phyloP scores from a whole-genome alignment of 2,888 invertebrate genomes.

The Lasioglossum calceatum region DNA sequence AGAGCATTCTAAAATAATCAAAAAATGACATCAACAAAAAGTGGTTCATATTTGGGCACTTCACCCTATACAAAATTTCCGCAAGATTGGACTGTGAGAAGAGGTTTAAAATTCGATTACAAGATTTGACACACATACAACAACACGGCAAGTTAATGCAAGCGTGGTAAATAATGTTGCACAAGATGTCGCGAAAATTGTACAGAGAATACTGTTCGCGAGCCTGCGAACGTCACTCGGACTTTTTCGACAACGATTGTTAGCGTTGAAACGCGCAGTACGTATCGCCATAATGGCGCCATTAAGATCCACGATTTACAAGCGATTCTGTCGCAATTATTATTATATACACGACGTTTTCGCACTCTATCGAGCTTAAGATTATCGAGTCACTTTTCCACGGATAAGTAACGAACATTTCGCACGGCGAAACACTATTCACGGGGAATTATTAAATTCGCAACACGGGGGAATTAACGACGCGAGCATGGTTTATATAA shows the following conservation, averaged over 20 bases:
- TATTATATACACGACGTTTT: neutral
- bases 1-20: too few relatives aligned
- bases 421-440: neutral
- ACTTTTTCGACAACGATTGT: neutral
- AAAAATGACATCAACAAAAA: too few relatives aligned
- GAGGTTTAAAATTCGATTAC: too few relatives aligned
- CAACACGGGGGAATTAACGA: slow-evolving; percentile 16
- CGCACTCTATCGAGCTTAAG: slow-evolving; percentile 17
- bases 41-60: too few relatives aligned
- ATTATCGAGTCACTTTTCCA: slow-evolving; percentile 9
- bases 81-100: too few relatives aligned
- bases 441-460: slow-evolving; percentile 22
- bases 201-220: neutral
- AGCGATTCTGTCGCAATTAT: slow-evolving; percentile 11
- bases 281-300: neutral
- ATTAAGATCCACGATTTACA: slow-evolving; percentile 30
- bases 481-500: slow-evolving; percentile 1
- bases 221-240: neutral
- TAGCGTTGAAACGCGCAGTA: neutral
- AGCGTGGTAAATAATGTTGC: neutral
- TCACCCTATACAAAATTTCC: too few relatives aligned
- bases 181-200: neutral
- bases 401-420: slow-evolving; percentile 15
- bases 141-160: too few relatives aligned
- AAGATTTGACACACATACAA: too few relatives aligned